Base-by-base conservation (phyloP, 1,140 invertebrate genomes). In the Dreissena polymorpha region DNA sequence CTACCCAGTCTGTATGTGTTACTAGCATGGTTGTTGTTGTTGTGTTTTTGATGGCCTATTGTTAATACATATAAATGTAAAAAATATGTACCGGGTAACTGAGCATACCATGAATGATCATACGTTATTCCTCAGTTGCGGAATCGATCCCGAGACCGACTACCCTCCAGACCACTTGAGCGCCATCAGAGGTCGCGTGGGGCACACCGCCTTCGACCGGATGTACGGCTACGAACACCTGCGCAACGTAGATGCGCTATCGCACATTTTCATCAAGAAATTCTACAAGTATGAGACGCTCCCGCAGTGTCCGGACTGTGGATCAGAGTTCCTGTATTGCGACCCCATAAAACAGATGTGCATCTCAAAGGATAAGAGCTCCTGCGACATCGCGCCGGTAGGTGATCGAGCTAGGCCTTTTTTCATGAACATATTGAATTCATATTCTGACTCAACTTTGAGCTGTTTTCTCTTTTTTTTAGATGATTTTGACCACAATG, bases 221-320 rank as follows among this genome's bases (percentile, higher is more conserved):
- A 80, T 80, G 77, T 65, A 80, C 50, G 77, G 77, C 10, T 80
- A 71, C 29, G 68, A 60, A 21, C 77, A 80, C 49, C 21, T 71
- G 18, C 21, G 57, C 16, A 71, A 80, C 49, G 39, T 80, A 29
- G 77, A 80, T 49, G 77, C 67, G n/a, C 21, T 80, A n/a, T 71
- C 77, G 23, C 68, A 80, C 51, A 63, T 80, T 18, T 80, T 71
- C 25, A 80, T 65, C 25, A 27, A 72, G 23, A 51, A 69, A 7
- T 80, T 39, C n/a, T 80, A 80, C 25, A 80, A 80, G 39, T 80
- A 80, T 50, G 77, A 80, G 68, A 71, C 77, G 8, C 49, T 57
- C 14, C 77, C 77, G n/a, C 39, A 63, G 53, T 80, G 77, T 27
- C 77, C 77, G 6, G 77, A 80, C 27, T 80, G 77, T 53, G 77